phyloP scores from a whole-genome alignment of 2,113 vertebrate species.

The Indicator maculatus region DNA sequence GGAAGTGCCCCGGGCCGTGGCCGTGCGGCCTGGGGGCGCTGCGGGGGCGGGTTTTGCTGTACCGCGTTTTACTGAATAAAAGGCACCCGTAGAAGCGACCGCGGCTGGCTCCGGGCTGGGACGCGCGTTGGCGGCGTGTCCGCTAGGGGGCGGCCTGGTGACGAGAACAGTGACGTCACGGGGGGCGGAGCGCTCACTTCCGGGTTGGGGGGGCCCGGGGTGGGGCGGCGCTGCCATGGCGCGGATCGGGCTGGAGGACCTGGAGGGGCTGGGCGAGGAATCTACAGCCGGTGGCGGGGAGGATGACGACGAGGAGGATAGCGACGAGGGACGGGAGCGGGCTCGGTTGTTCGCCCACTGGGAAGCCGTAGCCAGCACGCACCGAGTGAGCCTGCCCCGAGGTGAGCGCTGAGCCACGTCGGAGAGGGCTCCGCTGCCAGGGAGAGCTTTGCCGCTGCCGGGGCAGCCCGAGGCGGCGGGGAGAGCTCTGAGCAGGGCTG shows the following conservation, averaged over 20 bases:
- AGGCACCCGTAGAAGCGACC: too few species aligned
- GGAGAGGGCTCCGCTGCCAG: background rate
- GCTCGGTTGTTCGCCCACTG: slow-evolving; percentile 78
- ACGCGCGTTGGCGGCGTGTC: too few species aligned
- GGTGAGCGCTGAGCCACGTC: slow-evolving; percentile 59
- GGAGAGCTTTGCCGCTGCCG: background rate
- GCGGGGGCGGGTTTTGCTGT: too few species aligned
- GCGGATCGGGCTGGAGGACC: slow-evolving; percentile 83
- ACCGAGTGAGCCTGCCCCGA: slow-evolving; percentile 82
- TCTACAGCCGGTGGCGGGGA: background rate
- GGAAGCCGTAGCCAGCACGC: slow-evolving; percentile 81
- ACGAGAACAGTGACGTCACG: background rate
- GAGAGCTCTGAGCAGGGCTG: background rate
- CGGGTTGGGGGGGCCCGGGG: background rate
- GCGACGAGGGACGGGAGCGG: slow-evolving; percentile 67
- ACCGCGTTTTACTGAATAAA: too few species aligned
- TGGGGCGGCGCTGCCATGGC: slow-evolving; percentile 62
- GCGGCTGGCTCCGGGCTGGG: too few species aligned
- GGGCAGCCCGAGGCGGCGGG: background rate
- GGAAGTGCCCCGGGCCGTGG: too few species aligned
- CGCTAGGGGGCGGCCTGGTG: too few species aligned
- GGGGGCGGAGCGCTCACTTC: background rate
- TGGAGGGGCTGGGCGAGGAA: slow-evolving; percentile 79
- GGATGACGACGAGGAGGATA: slow-evolving; percentile 52
- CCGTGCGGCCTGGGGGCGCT: too few species aligned